Base-by-base conservation (phyloP, 2,888 invertebrate genomes). In the Uropetala carovei region DNA sequence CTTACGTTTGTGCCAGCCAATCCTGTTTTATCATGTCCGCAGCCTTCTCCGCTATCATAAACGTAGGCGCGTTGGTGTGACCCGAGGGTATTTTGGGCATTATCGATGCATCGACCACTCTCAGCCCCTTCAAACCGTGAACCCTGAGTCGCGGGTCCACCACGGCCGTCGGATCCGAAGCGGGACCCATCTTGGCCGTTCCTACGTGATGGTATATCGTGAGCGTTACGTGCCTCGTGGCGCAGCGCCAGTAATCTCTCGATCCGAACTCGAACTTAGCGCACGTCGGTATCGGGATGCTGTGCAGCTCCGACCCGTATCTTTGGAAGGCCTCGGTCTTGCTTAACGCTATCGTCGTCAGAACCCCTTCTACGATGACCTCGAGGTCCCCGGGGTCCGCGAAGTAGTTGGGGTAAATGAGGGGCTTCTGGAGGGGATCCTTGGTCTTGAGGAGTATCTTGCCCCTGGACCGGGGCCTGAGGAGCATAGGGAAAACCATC, bases 211-310 rank as follows among this genome's bases (percentile, higher is more conserved):
- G 97, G 93, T 97, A 96, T 94, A 97, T 95, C 92, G 97, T 96
- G 18, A 96, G 95, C 0, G 97, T 96, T 82, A 96, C 94, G 93
- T 96, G 96, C 22, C 96, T 95, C 11, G 96, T 95, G 43, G 96
- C 96, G 94, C 97, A 97, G 92, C 96, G 96, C 97, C 97, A 97
- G 94, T 97, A 97, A 58, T 95, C 96, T 93, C 96, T 96, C 5
- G 96, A 95, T 84, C 95, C 96, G 93, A 96, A 96, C 0, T 94
- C 93, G 18, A 94, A 94, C 95, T 96, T n/a, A 85, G 64, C 56
- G 43, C 92, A 92, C n/a, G 59, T 58, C 2, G 92, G 92, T n/a
- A 92, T 56, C 16, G 92, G 92, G 16, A 92, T 75, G 81, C 14
- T 59, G 56, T 92, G 81, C 1, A 93, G 82, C 16, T 22, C 91